phyloP scores from a whole-genome alignment of 1,140 invertebrate species.

The Caenorhabditis remanei region DNA sequence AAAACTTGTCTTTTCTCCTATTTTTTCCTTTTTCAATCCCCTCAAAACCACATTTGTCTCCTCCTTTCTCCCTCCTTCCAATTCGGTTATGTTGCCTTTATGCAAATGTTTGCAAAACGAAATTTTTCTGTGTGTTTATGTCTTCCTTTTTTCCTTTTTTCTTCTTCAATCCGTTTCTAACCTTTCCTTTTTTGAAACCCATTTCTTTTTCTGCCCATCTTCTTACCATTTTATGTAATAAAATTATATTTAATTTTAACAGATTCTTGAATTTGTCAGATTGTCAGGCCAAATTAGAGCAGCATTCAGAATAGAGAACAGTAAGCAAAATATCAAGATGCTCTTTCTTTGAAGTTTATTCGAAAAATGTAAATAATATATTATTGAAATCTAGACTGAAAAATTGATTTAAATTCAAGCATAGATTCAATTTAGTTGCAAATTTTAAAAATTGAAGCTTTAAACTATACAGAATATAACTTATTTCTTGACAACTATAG shows the following conservation, averaged over 20 bases:
- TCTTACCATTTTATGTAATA: constrained; percentile 51
- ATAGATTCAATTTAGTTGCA: too few species aligned
- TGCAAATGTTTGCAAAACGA: constrained; percentile 54
- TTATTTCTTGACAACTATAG: too few species aligned
- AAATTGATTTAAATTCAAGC: too few species aligned
- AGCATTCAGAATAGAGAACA: too few species aligned
- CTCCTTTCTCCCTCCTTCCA: constrained; percentile 3
- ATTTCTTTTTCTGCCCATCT: neutral
- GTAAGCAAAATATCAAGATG: too few species aligned
- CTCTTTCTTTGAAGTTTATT: too few species aligned
- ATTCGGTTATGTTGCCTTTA: constrained; percentile 56
- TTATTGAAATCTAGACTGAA: too few species aligned
- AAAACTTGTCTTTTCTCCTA: constrained; percentile 12
- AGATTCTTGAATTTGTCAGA: neutral
- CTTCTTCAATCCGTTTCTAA: neutral
- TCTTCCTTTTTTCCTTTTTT: constrained; percentile 14
- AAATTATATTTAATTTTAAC: constrained; percentile 4
- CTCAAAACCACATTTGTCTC: neutral
- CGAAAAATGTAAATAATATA: too few species aligned
- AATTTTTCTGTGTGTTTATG: constrained; percentile 4
- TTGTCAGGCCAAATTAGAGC: too few species aligned
- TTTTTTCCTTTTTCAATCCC: neutral
- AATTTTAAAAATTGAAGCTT: too few species aligned
- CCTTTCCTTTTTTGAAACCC: neutral
- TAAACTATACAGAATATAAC: too few species aligned